Conservation (phyloP, 1,140 invertebrate genomes). For the Babylonia areolata region DNA sequence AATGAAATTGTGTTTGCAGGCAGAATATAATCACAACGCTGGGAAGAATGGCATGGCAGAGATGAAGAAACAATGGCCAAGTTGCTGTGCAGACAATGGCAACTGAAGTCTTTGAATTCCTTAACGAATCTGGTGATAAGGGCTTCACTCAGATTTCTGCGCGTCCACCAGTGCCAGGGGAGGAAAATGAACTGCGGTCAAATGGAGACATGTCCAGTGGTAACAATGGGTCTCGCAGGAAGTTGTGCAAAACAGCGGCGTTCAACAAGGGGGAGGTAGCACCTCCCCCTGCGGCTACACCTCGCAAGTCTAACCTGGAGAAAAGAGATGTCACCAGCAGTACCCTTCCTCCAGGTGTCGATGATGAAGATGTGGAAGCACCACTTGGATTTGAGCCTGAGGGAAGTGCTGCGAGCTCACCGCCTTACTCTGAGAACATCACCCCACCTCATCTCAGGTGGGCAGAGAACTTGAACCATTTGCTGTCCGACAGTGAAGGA, state of each 20-base stretch:
- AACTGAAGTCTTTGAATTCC: slow-evolving; percentile 70
- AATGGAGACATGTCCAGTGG: slow-evolving; percentile 69
- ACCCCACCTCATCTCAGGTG: slow-evolving; percentile 89
- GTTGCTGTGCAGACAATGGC: slow-evolving; percentile 50
- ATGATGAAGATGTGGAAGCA: slow-evolving; percentile 63
- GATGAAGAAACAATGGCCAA: slow-evolving; percentile 25
- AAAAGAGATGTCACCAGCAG: slow-evolving; percentile 43
- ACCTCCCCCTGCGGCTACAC: slow-evolving; percentile 68
- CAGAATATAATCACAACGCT: neutral
- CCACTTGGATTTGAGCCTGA: slow-evolving; percentile 75
- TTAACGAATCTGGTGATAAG: slow-evolving; percentile 70
- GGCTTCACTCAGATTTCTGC: slow-evolving; percentile 73
- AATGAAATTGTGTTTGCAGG: neutral
- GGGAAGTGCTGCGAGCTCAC: slow-evolving; percentile 72
- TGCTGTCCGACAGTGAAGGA: slow-evolving; percentile 90
- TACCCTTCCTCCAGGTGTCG: slow-evolving; percentile 34
- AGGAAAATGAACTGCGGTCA: slow-evolving; percentile 74
- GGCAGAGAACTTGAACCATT: slow-evolving; percentile 87
- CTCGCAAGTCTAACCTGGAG: slow-evolving; percentile 70
- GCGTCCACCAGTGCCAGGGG: slow-evolving; percentile 74
- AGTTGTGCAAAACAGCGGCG: slow-evolving; percentile 61
- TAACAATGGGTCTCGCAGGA: slow-evolving; percentile 63
- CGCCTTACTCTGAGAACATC: slow-evolving; percentile 73
- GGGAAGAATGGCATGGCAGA: slow-evolving; percentile 1
- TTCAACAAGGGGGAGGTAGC: slow-evolving; percentile 62